phyloP scores from a whole-genome alignment of 2,113 vertebrate genomes.

The Sceloporus undulatus region DNA sequence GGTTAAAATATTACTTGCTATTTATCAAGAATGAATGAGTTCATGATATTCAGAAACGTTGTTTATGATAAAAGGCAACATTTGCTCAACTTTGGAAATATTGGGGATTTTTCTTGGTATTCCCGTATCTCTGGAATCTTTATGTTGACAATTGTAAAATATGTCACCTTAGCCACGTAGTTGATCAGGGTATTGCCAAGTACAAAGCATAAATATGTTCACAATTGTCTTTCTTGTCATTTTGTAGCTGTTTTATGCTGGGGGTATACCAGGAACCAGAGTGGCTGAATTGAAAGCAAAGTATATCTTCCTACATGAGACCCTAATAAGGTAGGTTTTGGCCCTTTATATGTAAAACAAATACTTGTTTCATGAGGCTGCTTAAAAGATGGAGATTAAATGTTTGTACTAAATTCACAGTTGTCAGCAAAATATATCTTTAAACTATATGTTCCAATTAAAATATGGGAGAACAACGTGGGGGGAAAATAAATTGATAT shows the following conservation, averaged over 20 bases:
- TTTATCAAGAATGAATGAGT: not conserved
- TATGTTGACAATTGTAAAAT: conserved; percentile 29
- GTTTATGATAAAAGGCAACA: not conserved
- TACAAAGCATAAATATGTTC: conserved; percentile 34
- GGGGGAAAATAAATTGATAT: not conserved
- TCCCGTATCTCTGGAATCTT: conserved; percentile 30
- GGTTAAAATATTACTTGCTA: not conserved
- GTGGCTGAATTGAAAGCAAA: conserved; percentile 83
- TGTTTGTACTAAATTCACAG: not conserved
- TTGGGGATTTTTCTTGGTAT: not conserved
- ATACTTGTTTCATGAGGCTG: not conserved
- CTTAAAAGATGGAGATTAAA: not conserved
- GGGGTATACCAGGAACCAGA: conserved; percentile 83
- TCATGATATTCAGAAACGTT: not conserved
- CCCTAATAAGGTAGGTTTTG: conserved; percentile 83
- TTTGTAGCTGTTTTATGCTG: conserved; percentile 82
- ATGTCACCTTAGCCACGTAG: conserved; percentile 29
- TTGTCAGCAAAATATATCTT: not conserved
- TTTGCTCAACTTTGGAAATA: not conserved
- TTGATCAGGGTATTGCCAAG: not conserved
- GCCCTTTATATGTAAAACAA: not conserved
- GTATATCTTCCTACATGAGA: conserved; percentile 81
- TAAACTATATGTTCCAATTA: not conserved
- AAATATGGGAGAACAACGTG: not conserved
- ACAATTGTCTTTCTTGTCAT: conserved; percentile 54